phyloP scores from a whole-genome alignment of 2,888 invertebrate species.

The Halocaridina rubra region DNA sequence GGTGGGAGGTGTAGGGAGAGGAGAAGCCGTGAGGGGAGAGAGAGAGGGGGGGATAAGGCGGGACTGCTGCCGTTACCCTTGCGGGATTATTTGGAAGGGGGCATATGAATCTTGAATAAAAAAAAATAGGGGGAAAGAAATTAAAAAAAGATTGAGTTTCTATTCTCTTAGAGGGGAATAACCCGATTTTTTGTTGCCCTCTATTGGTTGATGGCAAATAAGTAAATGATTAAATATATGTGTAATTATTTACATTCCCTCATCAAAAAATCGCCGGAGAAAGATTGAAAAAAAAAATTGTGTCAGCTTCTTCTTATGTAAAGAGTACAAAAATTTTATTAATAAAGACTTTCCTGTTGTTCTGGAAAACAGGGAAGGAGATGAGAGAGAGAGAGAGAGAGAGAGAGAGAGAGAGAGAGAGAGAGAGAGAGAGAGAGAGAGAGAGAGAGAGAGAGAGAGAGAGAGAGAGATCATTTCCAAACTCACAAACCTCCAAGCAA shows the following conservation, averaged over 20 bases:
- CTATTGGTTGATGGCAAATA: constrained; percentile 29
- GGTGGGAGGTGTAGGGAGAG: too few relatives aligned
- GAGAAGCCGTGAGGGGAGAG: not conserved
- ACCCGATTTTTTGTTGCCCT: constrained; percentile 10
- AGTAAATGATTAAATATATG: constrained; percentile 45
- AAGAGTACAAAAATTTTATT: too few relatives aligned
- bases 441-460: too few relatives aligned
- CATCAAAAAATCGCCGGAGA: constrained; percentile 15
- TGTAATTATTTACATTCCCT: constrained; percentile 43
- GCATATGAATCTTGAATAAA: not conserved
- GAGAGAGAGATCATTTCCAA: too few relatives aligned
- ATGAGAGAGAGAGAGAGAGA: too few relatives aligned
- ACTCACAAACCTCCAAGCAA: too few relatives aligned
- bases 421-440: too few relatives aligned
- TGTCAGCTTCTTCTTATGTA: not conserved
- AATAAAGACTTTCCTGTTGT: too few relatives aligned
- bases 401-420: too few relatives aligned
- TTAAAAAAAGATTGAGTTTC: constrained; percentile 12
- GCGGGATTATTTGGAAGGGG: constrained; percentile 27
- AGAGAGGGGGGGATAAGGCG: not conserved
- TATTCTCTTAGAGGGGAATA: constrained; percentile 35
- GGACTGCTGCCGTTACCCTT: not conserved
- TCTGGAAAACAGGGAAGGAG: too few relatives aligned
- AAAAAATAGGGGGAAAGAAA: not conserved
- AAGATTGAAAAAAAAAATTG: constrained; percentile 3